Base-by-base conservation (phyloP, 2,797 vertebrate genomes). In the Enteromius thamalakanensis region DNA sequence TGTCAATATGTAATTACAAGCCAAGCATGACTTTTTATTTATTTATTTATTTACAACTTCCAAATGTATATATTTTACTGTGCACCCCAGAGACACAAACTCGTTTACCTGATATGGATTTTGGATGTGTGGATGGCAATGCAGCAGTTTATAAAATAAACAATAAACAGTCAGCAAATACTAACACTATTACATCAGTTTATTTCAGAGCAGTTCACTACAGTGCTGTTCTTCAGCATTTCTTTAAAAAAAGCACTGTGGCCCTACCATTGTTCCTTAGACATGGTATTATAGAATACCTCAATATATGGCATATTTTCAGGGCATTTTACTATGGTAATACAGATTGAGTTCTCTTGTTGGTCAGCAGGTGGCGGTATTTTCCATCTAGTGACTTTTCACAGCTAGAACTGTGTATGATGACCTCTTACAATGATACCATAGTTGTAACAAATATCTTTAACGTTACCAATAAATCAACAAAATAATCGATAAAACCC, bases 321-420 rank as follows among this genome's bases (percentile, higher is more conserved):
- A 51, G 19, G 26, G 0, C 10, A 55, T 75, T 55, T 75, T 34
- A 74, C 19, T 3, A n/a, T 7, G 19, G 19, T 53, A 34, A n/a
- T n/a, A 12, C 5, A 11, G 45, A 26, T 19, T 11, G 37, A 29
- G 70, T 34, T 34, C 0, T 53, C 19, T 6, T 64, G 76, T n/a
- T 67, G 26, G 6, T 67, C 76, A 67, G 62, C 62, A 88, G 80
- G 74, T 80, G 87, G 85, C 83, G 53, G 51, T 83, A 40, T 83
- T 62, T 72, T 34, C 4, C 12, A 11, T 72, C 10, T 2, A 15
- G 51, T 71, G 78, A 11, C 5, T 42, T 26, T 53, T 15, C 6
- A 26, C 8, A 14, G 45, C 62, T 51, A 49, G 26, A 34, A 14
- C 76, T 9, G 21, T 4, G 0, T 11, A 11, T 32, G 26, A 51